Base-by-base conservation (phyloP, 2,888 invertebrate genomes). In the Malachius bipustulatus region DNA sequence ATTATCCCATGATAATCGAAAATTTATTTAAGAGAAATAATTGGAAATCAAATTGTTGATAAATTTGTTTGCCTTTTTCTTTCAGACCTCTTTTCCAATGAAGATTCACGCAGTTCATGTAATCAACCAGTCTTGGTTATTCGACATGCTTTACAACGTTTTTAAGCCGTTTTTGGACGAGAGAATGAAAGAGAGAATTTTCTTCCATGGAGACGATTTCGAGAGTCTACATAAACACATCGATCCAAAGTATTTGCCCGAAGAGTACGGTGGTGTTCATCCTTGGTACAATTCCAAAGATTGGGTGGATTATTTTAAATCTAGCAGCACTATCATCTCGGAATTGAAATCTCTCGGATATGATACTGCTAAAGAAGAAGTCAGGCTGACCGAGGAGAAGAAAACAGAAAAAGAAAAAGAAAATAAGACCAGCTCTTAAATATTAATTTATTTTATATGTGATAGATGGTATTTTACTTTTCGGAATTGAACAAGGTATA, bases 51-150 rank as follows among this genome's bases (percentile, higher is more conserved):
- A n/a, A n/a, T n/a, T n/a, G n/a, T n/a, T n/a, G n/a, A n/a, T n/a
- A n/a, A n/a, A n/a, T n/a, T n/a, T n/a, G n/a, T n/a, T n/a, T 32
- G 19, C 34, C 32, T 34, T 41, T 39, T 24, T 27, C 14, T 61
- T 66, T 4, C 60, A 79, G 78, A 74, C 79, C 0, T 72, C 78
- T 35, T 81, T 81, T 56, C 84, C 84, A 0, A 69, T 82, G 51
- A 74, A 72, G 33, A 79, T 78, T 0, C 65, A 78, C 43, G 77
- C 82, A 0, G 72, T 85, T 36, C 85, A 87, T 60, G 70, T 87
- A 33, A 70, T 85, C 19, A 77, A 83, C 56, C 81, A 85, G 54
- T 80, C 82, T 1, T 84, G 84, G 82, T 60, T 82, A 4, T 84
- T 85, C 55, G 83, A 82, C 57, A 75, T 79, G 43, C 75, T 81